These are phyloP conservation scores for Ophthalmolycus amberensis DNA, from an alignment of 2,113 vertebrate species.

Conservation along the genomic window DNA sequence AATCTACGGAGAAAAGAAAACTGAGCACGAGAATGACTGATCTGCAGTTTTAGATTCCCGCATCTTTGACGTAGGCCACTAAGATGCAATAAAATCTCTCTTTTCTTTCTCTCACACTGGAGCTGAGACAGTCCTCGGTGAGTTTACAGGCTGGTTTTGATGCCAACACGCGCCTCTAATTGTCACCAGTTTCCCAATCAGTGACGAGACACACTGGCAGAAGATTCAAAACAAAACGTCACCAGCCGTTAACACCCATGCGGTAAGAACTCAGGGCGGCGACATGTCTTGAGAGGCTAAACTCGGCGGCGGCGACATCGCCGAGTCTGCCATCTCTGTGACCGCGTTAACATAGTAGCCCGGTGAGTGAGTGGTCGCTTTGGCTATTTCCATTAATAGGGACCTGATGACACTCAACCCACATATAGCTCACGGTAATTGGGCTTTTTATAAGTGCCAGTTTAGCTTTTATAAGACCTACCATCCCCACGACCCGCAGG, in stretches of 20 bases:
- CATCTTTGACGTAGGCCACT: background rate
- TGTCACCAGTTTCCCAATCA: background rate
- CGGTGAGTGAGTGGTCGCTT: constrained; percentile 45
- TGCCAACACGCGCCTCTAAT: background rate
- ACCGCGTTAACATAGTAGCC: constrained; percentile 19
- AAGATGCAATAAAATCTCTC: background rate
- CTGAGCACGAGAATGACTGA: background rate
- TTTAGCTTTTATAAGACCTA: background rate
- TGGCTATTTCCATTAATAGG: constrained; percentile 61
- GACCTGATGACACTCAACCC: constrained; percentile 22
- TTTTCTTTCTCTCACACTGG: background rate
- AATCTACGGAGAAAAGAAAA: background rate
- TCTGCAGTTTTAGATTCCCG: background rate
- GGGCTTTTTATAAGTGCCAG: constrained; percentile 47
- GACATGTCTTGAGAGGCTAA: constrained; percentile 35
- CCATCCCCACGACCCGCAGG: background rate
- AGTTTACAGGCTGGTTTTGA: background rate
- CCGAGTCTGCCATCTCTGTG: constrained; percentile 46
- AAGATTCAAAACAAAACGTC: constrained; percentile 1
- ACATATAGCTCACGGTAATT: constrained; percentile 46
- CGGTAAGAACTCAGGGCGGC: background rate
- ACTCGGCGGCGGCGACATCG: constrained; percentile 21
- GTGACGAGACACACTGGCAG: background rate
- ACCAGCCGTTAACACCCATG: background rate
- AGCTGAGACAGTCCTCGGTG: background rate